Conservation (phyloP, 2,888 invertebrate genomes). For the Drosophila lacicola region DNA sequence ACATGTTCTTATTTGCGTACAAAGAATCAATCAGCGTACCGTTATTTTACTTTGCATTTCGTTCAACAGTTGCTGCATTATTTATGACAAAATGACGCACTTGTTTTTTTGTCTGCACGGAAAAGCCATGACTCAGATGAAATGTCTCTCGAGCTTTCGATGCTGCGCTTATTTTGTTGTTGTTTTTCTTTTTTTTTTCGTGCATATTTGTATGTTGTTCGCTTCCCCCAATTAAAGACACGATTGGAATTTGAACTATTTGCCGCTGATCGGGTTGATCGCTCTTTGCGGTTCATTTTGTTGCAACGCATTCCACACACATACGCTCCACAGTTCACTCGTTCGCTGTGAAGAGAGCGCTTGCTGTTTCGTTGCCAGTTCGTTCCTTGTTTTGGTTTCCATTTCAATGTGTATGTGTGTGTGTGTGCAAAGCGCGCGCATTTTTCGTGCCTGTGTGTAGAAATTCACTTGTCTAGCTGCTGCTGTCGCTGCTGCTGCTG, state of each 20-base stretch:
- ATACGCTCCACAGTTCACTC: slow-evolving; percentile 54
- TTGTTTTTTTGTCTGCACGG: slow-evolving; percentile 33
- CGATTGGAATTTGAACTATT: slow-evolving; percentile 67
- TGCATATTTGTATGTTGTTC: slow-evolving; percentile 26
- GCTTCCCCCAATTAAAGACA: slow-evolving; percentile 48
- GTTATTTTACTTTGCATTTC: slow-evolving; percentile 31
- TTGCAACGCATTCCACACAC: slow-evolving; percentile 45
- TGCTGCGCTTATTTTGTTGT: slow-evolving; percentile 1
- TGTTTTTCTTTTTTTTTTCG: not conserved
- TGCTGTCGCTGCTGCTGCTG: not conserved
- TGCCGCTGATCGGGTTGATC: slow-evolving; percentile 39
- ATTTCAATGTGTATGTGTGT: slow-evolving; percentile 35
- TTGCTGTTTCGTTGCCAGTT: slow-evolving; percentile 30
- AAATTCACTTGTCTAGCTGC: slow-evolving; percentile 62
- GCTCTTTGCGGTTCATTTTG: slow-evolving; percentile 34
- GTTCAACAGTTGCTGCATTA: slow-evolving; percentile 31
- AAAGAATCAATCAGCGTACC: slow-evolving; percentile 20
- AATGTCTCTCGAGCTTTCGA: slow-evolving; percentile 32
- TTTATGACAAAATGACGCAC: slow-evolving; percentile 50
- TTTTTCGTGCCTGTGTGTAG: slow-evolving; percentile 50
- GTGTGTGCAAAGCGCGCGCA: slow-evolving; percentile 58
- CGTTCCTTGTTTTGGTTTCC: slow-evolving; percentile 65
- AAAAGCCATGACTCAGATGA: slow-evolving; percentile 39
- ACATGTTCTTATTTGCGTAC: slow-evolving; percentile 17
- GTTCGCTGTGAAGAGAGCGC: slow-evolving; percentile 1